Conservation (phyloP, 2,888 invertebrate genomes). For the Trachelus tabidus region DNA sequence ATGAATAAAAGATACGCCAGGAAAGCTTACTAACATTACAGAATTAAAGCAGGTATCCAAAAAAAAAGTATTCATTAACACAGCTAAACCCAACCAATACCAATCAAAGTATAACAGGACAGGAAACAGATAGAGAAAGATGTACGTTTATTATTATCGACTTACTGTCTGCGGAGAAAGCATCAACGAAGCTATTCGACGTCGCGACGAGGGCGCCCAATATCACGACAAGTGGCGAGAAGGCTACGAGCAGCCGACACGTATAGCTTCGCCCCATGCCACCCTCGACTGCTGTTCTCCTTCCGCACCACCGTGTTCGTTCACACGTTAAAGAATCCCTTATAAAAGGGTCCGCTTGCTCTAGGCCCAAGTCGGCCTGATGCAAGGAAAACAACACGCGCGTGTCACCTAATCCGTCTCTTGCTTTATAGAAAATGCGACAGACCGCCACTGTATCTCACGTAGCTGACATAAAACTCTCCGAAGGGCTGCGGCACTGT, state of each 20-base stretch:
- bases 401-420: neutral
- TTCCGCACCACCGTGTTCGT: constrained; percentile 28
- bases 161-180: constrained; percentile 46
- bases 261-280: constrained; percentile 53
- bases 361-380: neutral
- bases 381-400: neutral
- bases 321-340: neutral
- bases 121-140: neutral
- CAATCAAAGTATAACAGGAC: neutral
- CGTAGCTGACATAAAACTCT: neutral
- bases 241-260: constrained; percentile 43
- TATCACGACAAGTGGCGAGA: constrained; percentile 40
- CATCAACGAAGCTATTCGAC: constrained; percentile 21
- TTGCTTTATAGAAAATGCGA: neutral
- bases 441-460: neutral
- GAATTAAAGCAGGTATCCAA: neutral
- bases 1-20: neutral
- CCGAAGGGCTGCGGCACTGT: neutral
- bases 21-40: neutral
- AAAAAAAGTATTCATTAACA: neutral
- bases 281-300: constrained; percentile 41
- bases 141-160: constrained; percentile 8
- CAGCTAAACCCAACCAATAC: neutral
- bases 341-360: neutral
- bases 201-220: constrained; percentile 31